Conservation (phyloP, 2,888 invertebrate species). For the Hyppa rectilinea region DNA sequence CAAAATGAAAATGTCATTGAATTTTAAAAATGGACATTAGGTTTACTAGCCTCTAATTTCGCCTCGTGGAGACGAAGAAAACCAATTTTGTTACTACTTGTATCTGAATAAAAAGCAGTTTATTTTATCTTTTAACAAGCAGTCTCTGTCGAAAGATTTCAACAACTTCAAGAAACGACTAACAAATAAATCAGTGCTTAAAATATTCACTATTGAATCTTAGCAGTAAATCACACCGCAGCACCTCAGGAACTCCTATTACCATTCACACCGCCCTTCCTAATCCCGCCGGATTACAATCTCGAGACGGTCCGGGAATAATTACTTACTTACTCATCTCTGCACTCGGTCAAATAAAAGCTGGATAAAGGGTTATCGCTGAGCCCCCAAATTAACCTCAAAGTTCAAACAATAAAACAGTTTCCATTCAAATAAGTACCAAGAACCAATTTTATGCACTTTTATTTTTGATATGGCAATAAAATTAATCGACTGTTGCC, state of each 20-base stretch:
- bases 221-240: constrained; percentile 90
- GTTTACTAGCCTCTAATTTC: no score
- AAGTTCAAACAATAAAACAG: constrained; percentile 65
- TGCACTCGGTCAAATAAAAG: constrained; percentile 77
- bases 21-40: neutral
- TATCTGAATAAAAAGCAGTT: constrained; percentile 10
- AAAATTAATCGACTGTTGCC: constrained; percentile 61
- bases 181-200: constrained; percentile 86
- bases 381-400: constrained; percentile 71
- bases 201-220: constrained; percentile 90
- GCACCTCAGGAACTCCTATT: constrained; percentile 88
- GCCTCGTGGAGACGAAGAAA: neutral
- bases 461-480: constrained; percentile 54
- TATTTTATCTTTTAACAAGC: no score
- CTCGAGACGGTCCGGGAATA: constrained; percentile 88
- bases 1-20: neutral
- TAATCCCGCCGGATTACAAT: constrained; percentile 89
- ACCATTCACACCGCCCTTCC: constrained; percentile 89
- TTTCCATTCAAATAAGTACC: constrained; percentile 45
- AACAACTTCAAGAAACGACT: constrained; percentile 74
- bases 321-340: constrained; percentile 87
- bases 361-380: constrained; percentile 69
- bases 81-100: neutral
- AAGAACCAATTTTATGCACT: constrained; percentile 33
- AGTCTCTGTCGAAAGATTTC: constrained; percentile 42